Evolutionary conservation across 1,140 invertebrate species (phyloP), one percentile per base, ranked within the genome.

Genomic region (Ditylenchus dipsaci): DNA sequence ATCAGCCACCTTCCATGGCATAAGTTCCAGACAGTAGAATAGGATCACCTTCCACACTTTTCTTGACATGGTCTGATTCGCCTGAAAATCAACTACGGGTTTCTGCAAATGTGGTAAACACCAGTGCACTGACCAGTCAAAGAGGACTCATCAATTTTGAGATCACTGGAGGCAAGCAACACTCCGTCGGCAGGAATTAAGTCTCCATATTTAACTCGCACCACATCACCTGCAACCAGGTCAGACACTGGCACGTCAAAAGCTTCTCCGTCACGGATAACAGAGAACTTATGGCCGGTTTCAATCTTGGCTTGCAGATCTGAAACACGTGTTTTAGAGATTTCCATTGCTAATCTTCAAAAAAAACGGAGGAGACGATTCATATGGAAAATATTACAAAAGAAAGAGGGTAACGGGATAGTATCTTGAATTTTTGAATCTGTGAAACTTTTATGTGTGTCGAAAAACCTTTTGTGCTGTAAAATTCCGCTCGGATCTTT

Each of bases 161-260:
- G 76, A 61, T 83, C 81, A 69, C 83, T 83, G 56, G 76, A 71
- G 65, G 84, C 82, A 43, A 83, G 71, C 19, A 83, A n/a, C 57
- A 83, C 65, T 38, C 81, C 81, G 64, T 83, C 81, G 13, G 81
- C 78, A 8, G 81, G 81, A 23, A 83, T 60, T 47, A 83, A 59
- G 73, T 83, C 81, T 19, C 79, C 79, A 78, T 86, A 86, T 83
- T 87, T 87, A 59, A 86, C 82, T 85, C 90, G 93, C 86, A 93
- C 95, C 84, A 98, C 94, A 87, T 99, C 95, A 71, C 95, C 95
- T 73, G 97, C 95, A 73, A 97, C 92, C 82, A 99, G 91, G 75
- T 98, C 95, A 75, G 90, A 90, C 75, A 98, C 95, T 67, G 90
- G 90, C 80, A 99, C 90, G 87, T 97, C 92, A 19, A 70, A 19